These are phyloP conservation scores for Turnix velox DNA, from an alignment of 2,113 vertebrate genomes.

Conservation along the genomic window DNA sequence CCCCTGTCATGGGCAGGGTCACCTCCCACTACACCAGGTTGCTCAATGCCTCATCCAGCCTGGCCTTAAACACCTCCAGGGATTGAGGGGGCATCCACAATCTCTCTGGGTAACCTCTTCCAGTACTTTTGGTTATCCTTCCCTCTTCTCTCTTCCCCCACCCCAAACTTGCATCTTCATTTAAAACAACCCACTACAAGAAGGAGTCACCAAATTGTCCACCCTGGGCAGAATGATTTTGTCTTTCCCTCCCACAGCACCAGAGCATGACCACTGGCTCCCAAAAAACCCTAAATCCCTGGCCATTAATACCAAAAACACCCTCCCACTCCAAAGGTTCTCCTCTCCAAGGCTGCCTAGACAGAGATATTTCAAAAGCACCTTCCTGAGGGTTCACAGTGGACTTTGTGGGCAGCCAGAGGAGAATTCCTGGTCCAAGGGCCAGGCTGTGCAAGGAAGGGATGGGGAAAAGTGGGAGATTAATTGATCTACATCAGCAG, in stretches of 20 bases:
- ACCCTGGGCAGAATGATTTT: fast-evolving
- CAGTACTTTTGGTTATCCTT: no score
- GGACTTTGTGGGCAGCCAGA: background rate
- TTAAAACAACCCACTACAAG: background rate
- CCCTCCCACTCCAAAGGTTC: background rate
- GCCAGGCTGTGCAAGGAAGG: background rate
- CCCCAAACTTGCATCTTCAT: background rate
- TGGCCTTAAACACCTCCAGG: no score
- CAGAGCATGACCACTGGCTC: fast-evolving
- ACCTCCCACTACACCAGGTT: no score
- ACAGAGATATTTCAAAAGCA: background rate
- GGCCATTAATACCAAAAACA: background rate
- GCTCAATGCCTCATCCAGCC: no score
- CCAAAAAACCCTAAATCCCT: background rate
- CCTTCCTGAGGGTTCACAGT: background rate
- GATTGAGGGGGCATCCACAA: no score
- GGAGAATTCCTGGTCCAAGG: slow-evolving; percentile 15
- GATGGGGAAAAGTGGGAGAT: background rate
- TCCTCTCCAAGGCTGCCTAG: background rate
- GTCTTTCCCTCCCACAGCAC: fast-evolving
- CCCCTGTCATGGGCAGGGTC: no score
- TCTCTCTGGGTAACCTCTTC: no score
- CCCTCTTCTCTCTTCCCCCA: background rate
- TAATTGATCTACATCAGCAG: fast-evolving
- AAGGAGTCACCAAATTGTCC: background rate